Conservation (phyloP, 1,140 invertebrate species). For the Helicoverpa zea region DNA sequence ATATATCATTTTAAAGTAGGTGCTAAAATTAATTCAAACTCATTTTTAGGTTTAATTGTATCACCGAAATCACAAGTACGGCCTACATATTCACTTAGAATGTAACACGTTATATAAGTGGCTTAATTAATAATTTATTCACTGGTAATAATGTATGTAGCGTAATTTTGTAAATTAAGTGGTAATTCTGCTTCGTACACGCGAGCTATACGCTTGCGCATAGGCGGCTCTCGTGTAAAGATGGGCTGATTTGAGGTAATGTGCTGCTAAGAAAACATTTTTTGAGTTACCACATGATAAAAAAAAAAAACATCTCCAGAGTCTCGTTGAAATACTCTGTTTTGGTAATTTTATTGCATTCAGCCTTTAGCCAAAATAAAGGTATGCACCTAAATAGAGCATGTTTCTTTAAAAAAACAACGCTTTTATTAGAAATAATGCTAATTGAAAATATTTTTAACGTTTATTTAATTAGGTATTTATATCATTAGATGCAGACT, state of each 20-base stretch:
- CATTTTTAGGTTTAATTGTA: slow-evolving; percentile 2
- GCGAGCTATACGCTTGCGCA: slow-evolving; percentile 8
- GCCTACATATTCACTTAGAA: neutral
- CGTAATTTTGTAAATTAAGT: slow-evolving; percentile 42
- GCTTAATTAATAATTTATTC: slow-evolving; percentile 21
- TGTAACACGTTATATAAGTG: slow-evolving; percentile 32
- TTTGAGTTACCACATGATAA: neutral
- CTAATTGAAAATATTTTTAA: no score
- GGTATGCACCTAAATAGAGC: no score
- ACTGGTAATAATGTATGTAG: slow-evolving; percentile 11
- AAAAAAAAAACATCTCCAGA: no score
- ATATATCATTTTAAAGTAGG: slow-evolving; percentile 1
- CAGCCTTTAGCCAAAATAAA: no score
- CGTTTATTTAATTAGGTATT: no score
- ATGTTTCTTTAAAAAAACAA: no score
- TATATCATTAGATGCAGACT: no score
- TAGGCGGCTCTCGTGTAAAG: no score
- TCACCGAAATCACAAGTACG: neutral
- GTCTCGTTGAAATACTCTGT: no score
- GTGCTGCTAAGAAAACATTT: neutral
- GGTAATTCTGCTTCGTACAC: slow-evolving; percentile 14
- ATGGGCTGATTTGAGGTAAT: neutral
- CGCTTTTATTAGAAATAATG: no score
- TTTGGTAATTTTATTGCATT: no score
- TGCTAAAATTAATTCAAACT: slow-evolving; percentile 15